Conservation (phyloP, 2,113 vertebrate species). For the Epinephelus moara region DNA sequence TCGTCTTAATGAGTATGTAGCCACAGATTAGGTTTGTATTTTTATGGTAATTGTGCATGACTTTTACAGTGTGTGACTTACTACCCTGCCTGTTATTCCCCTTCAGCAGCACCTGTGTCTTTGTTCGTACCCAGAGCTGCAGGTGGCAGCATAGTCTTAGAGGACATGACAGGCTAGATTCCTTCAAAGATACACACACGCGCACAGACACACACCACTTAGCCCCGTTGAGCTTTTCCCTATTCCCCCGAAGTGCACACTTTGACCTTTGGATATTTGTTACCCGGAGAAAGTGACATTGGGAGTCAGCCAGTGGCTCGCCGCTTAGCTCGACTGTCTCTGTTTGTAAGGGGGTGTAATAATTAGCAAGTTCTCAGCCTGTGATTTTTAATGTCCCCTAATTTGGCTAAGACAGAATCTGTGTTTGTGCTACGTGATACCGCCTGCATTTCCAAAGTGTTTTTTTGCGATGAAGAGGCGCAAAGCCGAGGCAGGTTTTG, state of each 20-base stretch:
- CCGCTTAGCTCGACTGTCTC: constrained; percentile 76
- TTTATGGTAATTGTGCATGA: constrained; percentile 31
- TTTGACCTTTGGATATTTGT: constrained; percentile 89
- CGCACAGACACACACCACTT: constrained; percentile 68
- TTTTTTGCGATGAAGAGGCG: constrained; percentile 55
- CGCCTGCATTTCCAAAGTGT: constrained; percentile 74
- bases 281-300: constrained; percentile 84
- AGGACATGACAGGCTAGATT: constrained; percentile 74
- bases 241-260: constrained; percentile 79
- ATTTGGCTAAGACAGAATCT: constrained; percentile 80
- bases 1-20: constrained; percentile 20
- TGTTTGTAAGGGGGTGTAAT: constrained; percentile 82
- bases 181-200: constrained; percentile 70
- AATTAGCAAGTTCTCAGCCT: constrained; percentile 84
- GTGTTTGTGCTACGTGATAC: constrained; percentile 81
- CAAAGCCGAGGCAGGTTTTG: constrained; percentile 61
- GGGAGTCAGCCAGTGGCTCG: constrained; percentile 79
- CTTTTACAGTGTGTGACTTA: constrained; percentile 35
- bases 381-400: constrained; percentile 73
- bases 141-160: constrained; percentile 83
- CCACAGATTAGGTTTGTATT: constrained; percentile 23
- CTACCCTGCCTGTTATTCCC: constrained; percentile 29
- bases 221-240: constrained; percentile 72
- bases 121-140: constrained; percentile 79
- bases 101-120: constrained; percentile 47